These are phyloP conservation scores for Cyclophora albipunctata DNA, from an alignment of 2,888 invertebrate species.

Conservation along the genomic window DNA sequence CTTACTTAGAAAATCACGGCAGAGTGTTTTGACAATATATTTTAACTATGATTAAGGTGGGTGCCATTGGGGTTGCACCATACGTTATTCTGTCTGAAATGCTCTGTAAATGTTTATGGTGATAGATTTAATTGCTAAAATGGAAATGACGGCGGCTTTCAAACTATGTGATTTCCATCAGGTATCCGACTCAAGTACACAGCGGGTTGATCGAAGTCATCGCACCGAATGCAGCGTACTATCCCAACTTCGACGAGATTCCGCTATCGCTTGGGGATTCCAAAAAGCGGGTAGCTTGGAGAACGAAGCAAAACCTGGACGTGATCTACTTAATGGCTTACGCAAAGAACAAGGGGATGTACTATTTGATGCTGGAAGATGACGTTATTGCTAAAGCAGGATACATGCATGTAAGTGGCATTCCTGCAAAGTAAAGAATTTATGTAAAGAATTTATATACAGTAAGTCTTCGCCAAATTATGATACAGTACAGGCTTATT, in stretches of 20 bases:
- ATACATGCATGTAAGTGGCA: constrained; percentile 85
- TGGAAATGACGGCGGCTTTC: no score
- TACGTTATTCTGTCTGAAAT: no score
- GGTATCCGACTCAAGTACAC: constrained; percentile 84
- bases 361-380: constrained; percentile 95
- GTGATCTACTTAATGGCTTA: constrained; percentile 96
- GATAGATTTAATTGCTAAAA: no score
- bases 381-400: constrained; percentile 92
- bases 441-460: no score
- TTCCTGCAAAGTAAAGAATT: no score
- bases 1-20: no score
- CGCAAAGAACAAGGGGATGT: constrained; percentile 88
- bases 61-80: no score
- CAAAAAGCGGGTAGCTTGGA: constrained; percentile 88
- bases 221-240: constrained; percentile 88
- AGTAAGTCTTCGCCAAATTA: no score
- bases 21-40: no score
- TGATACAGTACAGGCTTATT: no score
- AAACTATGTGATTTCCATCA: constrained; percentile 28
- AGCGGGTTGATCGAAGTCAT: constrained; percentile 91
- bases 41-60: no score
- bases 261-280: constrained; percentile 90
- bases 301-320: constrained; percentile 96
- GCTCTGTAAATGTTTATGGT: no score
- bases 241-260: constrained; percentile 88